A percentile compares a stretch with the other conserved stretches of the same genome.
Conservation (phyloP, 2,888 invertebrate genomes). For the Nomada hirtipes region DNA sequence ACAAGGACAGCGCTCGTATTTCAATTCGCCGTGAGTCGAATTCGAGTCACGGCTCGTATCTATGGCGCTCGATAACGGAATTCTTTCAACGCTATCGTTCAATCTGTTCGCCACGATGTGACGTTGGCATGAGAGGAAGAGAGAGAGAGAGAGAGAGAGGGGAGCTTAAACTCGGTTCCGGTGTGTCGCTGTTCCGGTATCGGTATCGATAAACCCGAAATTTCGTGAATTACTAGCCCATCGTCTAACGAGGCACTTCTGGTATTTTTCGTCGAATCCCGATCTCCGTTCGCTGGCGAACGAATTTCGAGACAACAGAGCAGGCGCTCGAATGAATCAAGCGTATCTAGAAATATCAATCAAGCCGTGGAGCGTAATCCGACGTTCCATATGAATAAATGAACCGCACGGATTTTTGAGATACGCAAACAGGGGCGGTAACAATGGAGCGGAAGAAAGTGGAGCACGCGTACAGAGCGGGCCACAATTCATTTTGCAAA, state of each 20-base stretch:
- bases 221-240: constrained; percentile 21
- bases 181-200: constrained; percentile 48
- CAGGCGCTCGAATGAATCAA: not conserved
- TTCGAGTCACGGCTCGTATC: constrained; percentile 70
- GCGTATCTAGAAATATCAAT: not conserved
- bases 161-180: constrained; percentile 19
- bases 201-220: constrained; percentile 40
- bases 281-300: not conserved
- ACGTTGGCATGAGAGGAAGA: not conserved
- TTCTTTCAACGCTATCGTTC: constrained; percentile 62
- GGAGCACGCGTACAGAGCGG: constrained; percentile 39
- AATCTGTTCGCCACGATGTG: constrained; percentile 30
- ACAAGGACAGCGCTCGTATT: constrained; percentile 74
- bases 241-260: not conserved
- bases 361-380: not conserved
- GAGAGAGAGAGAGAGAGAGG: too few species aligned
- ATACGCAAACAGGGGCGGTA: constrained; percentile 31
- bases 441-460: constrained; percentile 56
- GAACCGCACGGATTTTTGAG: constrained; percentile 24
- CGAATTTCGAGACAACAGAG: not conserved
- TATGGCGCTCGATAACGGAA: constrained; percentile 73
- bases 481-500: constrained; percentile 54
- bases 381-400: constrained; percentile 17
- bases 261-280: not conserved
- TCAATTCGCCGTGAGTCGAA: constrained; percentile 77